Conservation (phyloP, 2,113 vertebrate genomes). For the Plestiodon gilberti region DNA sequence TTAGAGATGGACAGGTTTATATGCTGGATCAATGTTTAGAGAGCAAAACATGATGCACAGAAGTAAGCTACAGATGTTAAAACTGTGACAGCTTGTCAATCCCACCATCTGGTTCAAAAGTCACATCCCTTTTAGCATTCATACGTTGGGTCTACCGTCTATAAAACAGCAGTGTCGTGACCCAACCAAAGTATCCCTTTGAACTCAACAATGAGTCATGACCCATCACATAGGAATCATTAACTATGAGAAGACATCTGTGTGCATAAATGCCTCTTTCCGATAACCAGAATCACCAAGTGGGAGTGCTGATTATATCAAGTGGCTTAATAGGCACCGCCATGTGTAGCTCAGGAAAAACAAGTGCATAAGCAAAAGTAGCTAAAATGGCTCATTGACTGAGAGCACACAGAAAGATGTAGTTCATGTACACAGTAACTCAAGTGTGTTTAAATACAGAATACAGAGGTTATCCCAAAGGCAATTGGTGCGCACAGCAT, state of each 20-base stretch:
- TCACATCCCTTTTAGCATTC: background rate
- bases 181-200: background rate
- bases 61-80: too few species aligned
- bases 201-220: background rate
- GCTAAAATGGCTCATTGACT: background rate
- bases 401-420: background rate
- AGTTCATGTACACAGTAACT: background rate
- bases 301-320: background rate
- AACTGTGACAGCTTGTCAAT: background rate
- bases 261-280: background rate
- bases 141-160: background rate
- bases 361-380: background rate
- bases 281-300: background rate
- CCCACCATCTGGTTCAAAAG: background rate
- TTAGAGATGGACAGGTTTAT: too few species aligned
- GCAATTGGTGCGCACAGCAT: background rate
- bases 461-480: background rate
- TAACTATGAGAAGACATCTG: background rate
- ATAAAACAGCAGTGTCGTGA: background rate
- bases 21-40: too few species aligned
- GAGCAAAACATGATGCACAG: too few species aligned
- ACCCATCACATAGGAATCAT: background rate
- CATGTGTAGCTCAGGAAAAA: background rate
- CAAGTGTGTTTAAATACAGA: background rate
- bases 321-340: too few species aligned